Base-by-base conservation (phyloP, 2,888 invertebrate species). In the Drosophila ustulata region DNA sequence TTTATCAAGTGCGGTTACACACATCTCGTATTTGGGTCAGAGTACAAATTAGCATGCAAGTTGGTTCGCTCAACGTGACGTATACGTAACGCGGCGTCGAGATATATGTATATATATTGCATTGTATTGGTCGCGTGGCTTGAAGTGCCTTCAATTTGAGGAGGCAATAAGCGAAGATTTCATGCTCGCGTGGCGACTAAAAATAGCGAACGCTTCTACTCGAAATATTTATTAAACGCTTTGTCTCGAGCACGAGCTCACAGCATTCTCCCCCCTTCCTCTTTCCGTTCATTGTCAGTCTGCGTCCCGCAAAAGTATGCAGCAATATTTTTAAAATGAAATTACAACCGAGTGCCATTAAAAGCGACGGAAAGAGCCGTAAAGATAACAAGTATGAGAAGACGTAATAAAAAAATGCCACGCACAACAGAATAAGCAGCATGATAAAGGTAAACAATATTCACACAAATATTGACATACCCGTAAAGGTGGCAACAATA, bases 291-390 rank as follows among this genome's bases (percentile, higher is more conserved):
- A 7, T 11, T 43, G 28, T 46, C 46, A 8, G 46, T 46, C 28
- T 11, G 13, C 13, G 6, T 65, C 43, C 51, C 13, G 34, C 39
- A 46, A 46, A 46, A 50, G 39, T 28, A 25, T 65, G 45, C 65
- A 59, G 64, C 45, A 55, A 58, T 64, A 63, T 59, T 69, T 67
- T 39, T 13, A 41, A 78, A 88, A 85, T 82, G 68, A 85, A 78
- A 88, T 88, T 80, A 85, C 78, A 66, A 45, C 45, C 62, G 70
- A 80, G 81, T 66, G 71, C 88, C 88, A 85, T 85, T 85, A 88
- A 73, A 85, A 75, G 61, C 62, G 61, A 50, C 75, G 73, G 77
- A 74, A 78, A 57, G 63, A 70, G 71, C 73, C 82, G 62, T 78
- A 72, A 75, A 78, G 82, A 83, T 77, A 87, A 82, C 71, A 71